phyloP scores from a whole-genome alignment of 2,888 invertebrate species.

The Pristionchus exspectatus region DNA sequence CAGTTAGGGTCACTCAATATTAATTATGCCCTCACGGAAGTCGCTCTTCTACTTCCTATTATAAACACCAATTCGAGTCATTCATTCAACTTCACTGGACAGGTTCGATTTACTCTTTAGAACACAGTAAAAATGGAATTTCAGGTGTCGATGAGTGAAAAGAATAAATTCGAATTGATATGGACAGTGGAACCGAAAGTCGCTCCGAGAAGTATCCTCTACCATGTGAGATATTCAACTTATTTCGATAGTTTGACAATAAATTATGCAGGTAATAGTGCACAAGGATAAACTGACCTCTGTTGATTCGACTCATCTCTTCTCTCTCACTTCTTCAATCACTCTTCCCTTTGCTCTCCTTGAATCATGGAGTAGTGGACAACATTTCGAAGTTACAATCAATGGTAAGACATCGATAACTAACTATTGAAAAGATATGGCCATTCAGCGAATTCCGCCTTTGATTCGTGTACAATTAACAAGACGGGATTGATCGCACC shows the following conservation, averaged over 20 bases:
- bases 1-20: constrained; percentile 54
- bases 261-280: neutral
- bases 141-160: constrained; percentile 58
- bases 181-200: constrained; percentile 67
- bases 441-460: constrained; percentile 11
- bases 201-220: constrained; percentile 60
- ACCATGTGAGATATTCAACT: constrained; percentile 61
- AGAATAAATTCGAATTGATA: constrained; percentile 64
- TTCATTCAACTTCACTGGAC: constrained; percentile 54
- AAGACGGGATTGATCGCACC: constrained; percentile 74
- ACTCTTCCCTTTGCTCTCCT: constrained; percentile 69
- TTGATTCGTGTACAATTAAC: constrained; percentile 59
- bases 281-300: constrained; percentile 47
- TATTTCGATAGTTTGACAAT: neutral
- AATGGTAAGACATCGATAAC: constrained; percentile 58
- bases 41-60: constrained; percentile 65
- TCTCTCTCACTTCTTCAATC: constrained; percentile 65
- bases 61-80: constrained; percentile 3
- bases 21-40: constrained; percentile 68
- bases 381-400: constrained; percentile 74
- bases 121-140: neutral
- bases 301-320: constrained; percentile 24
- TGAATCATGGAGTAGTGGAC: constrained; percentile 73
- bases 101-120: neutral
- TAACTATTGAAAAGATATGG: neutral